Conservation (phyloP, 1,140 invertebrate species). For the Eciton burchellii region DNA sequence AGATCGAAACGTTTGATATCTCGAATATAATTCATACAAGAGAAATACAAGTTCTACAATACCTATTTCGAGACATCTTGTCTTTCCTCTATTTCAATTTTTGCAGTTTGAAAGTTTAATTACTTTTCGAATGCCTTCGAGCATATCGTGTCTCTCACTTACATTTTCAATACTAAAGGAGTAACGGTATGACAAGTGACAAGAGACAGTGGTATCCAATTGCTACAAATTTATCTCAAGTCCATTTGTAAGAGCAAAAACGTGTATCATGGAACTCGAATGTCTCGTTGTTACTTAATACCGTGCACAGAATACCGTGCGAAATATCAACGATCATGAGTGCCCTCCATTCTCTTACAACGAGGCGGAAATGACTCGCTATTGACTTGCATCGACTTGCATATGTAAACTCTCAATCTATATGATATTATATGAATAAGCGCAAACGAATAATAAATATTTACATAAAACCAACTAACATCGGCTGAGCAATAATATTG, state of each 20-base stretch:
- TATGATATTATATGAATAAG: neutral
- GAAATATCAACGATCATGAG: conserved; percentile 42
- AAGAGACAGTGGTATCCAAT: neutral
- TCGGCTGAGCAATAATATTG: neutral
- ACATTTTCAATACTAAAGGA: too few relatives aligned
- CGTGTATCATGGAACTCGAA: neutral
- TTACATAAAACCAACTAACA: neutral
- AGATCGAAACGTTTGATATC: too few relatives aligned
- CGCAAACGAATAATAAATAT: neutral
- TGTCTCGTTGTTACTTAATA: conserved; percentile 26
- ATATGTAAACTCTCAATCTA: neutral
- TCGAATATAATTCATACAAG: too few relatives aligned
- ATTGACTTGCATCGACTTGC: conserved; percentile 17
- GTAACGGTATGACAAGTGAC: too few relatives aligned
- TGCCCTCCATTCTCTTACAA: conserved; percentile 36
- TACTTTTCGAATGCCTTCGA: neutral
- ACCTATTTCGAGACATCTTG: too few relatives aligned
- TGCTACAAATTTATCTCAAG: neutral
- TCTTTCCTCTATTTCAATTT: too few relatives aligned
- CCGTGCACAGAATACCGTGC: neutral
- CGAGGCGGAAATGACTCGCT: conserved; percentile 20
- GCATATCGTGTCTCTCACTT: neutral
- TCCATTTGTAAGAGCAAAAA: neutral
- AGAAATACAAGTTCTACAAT: too few relatives aligned
- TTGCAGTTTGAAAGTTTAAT: neutral